Evolutionary conservation across 2,113 vertebrate species (phyloP), one percentile per base, ranked within the genome.

Genomic region (Chaetodon trifascialis): DNA sequence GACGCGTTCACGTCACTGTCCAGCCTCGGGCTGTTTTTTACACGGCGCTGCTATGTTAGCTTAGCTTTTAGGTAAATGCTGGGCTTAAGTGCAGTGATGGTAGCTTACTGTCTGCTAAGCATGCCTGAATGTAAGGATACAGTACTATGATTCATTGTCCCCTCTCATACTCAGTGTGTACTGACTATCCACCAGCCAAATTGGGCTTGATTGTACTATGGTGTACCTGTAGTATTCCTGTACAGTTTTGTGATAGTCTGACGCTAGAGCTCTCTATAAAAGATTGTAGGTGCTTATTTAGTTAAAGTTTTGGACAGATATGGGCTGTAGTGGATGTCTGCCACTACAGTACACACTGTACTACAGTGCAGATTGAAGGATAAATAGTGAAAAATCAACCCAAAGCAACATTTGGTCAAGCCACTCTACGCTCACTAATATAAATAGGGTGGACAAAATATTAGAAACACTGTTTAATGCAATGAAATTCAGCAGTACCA

Each of bases 71-170:
- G 76, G 47, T 64, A 60, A 66, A 59, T 40, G 63, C 40, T 36
- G 65, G 36, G 19, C 62, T 82, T 1, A 62, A 73, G 30, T 76
- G 65, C 42, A 58, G 77, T 81, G 75, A 51, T 76, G 69, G 70
- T 84, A 47, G 70, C 55, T 59, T 59, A 40, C 73, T 77, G 66
- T 73, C 66, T 83, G 52, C 30, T 40, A 63, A 72, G 34, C 83
- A 87, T 84, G 72, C 46, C 56, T 84, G 55, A 64, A 54, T 76
- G 58, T 62, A 42, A 59, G 72, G 63, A 56, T 40, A 73, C 87
- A 79, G 63, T 77, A 81, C 81, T 63, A 30, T 82, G 84, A 80
- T 81, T 89, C 76, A 86, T 87, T 75, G 74, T 90, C 76, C 52
- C 62, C 38, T 44, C 51, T 58, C 44, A 58, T 25, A 23, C 44